Conservation (phyloP, 2,113 vertebrate genomes). For the Cranoglanis bouderius region DNA sequence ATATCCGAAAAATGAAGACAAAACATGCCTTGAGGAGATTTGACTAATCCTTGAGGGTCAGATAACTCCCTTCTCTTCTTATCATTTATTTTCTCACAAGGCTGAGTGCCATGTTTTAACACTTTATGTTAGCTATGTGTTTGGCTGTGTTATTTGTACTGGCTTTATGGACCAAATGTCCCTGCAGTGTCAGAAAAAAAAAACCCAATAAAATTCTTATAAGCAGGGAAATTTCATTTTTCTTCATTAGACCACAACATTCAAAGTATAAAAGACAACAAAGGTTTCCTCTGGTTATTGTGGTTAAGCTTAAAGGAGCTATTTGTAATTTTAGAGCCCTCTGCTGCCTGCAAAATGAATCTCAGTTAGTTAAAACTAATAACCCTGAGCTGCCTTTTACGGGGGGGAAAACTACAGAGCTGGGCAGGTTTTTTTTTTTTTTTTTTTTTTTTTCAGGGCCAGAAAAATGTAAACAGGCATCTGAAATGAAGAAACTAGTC, state of each 20-base stretch:
- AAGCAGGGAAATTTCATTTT: not conserved
- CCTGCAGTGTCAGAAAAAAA: too few relatives aligned
- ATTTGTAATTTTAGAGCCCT: not conserved
- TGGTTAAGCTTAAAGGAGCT: not conserved
- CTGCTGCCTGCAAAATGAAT: not conserved
- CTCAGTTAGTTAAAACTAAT: not conserved
- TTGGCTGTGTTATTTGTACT: not conserved
- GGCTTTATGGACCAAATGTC: not conserved
- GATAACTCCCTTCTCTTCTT: not conserved
- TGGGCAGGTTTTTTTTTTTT: not conserved
- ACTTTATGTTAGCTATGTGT: not conserved
- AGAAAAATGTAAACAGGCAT: not conserved
- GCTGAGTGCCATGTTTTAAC: not conserved
- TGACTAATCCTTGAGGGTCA: not conserved
- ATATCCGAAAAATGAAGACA: slow-evolving; percentile 8
- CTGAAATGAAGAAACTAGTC: not conserved
- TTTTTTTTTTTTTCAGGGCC: not conserved
- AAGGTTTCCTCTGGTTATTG: not conserved
- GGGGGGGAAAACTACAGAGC: not conserved
- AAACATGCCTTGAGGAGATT: slow-evolving; percentile 17
- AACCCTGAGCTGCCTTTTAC: not conserved
- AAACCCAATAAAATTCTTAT: not conserved
- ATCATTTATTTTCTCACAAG: slow-evolving; percentile 7
- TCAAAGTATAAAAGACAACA: not conserved
- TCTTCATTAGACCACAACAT: not conserved